Evolutionary conservation across 2,888 invertebrate species (phyloP), one percentile per base, ranked within the genome.

Genomic region (Cataglyphis rosenhaueri): DNA sequence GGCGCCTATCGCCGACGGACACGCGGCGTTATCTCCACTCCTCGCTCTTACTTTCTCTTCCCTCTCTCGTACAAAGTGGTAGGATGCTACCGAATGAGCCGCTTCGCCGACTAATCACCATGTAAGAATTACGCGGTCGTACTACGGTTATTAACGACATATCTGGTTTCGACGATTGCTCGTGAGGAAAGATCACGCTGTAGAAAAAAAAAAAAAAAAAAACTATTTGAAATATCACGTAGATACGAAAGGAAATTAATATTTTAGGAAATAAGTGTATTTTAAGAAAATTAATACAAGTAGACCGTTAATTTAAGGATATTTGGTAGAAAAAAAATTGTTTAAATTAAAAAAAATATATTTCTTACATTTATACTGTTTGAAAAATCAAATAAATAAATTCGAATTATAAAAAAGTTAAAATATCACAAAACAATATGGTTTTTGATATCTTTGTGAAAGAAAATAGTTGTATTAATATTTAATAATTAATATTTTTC

Each of bases 1-100:
- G 70, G 9, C 35, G 55, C 44, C 12, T 70, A 70, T 78, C 68
- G 59, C 25, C 25, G 59, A 78, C 44, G 44, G 29, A 70, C 44
- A 59, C 70, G 78, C 41, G 15, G 55, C 25, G 0, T 21, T 68
- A 68, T 70, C 70, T 70, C 35, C n/a, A 8, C 25, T 35, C 25
- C 25, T 35, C 25, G 52, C 29, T 65, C 29, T 44, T 78, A 59
- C 6, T 57, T 57, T 44, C 70, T 32, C 21, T 70, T 25, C 48
- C n/a, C 21, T 44, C 41, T 76, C 12, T 21, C 21, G 6, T 12
- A 66, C 57, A 41, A 68, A 57, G 76, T 12, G 32, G 41, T 10
- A 59, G 21, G 21, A 55, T 18, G 57, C 57, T 59, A 76, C 41
- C 29, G 44, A 59, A 70, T 21, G 38, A 76, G 15, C 41, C 32